phyloP scores from a whole-genome alignment of 2,113 vertebrate genomes.

The Crotalus helleri region DNA sequence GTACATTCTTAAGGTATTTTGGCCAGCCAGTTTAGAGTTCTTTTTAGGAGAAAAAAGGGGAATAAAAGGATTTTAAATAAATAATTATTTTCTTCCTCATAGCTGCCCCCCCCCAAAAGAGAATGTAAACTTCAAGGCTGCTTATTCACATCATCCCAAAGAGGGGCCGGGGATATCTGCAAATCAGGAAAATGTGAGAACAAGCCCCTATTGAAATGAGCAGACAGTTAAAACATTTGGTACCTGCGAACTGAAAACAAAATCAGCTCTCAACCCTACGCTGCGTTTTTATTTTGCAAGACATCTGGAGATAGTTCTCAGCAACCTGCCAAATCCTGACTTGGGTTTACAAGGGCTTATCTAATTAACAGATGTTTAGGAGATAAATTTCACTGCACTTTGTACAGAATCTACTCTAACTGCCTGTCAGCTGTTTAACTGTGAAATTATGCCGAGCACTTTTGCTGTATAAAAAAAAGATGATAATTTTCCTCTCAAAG shows the following conservation, averaged over 20 bases:
- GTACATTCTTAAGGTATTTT: neutral
- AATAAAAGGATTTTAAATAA: neutral
- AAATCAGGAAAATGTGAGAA: neutral
- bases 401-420: neutral
- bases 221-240: neutral
- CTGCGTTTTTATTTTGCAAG: neutral
- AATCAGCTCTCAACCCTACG: neutral
- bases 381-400: neutral
- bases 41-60: neutral
- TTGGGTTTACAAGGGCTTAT: neutral
- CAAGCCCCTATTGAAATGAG: neutral
- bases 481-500: neutral
- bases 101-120: neutral
- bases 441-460: neutral
- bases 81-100: neutral
- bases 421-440: neutral
- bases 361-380: constrained; percentile 4
- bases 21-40: neutral
- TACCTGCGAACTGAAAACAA: neutral
- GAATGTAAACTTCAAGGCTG: neutral
- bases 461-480: neutral
- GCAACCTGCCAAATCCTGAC: neutral
- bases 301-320: neutral
- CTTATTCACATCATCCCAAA: neutral
- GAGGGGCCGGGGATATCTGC: neutral